A percentile compares a stretch with the other conserved stretches of the same genome.
Evolutionary conservation across 2,888 invertebrate species (phyloP).

Genomic region (Catotricha subobsoleta): DNA sequence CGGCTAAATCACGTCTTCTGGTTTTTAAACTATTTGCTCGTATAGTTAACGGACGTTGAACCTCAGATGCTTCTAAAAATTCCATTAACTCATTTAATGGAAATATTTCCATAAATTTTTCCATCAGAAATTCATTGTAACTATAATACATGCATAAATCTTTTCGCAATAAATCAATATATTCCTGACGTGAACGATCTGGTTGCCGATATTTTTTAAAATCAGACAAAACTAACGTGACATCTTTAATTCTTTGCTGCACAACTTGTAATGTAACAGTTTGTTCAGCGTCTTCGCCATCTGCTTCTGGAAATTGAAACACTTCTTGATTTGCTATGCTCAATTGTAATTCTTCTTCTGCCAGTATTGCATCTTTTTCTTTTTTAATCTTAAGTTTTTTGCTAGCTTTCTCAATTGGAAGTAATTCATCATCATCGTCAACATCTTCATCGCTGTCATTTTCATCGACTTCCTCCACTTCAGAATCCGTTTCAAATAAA

Average conservation of each 20-base stretch:
- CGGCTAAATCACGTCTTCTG: conserved; percentile 78
- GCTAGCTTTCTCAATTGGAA: conserved; percentile 75
- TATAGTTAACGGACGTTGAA: conserved; percentile 84
- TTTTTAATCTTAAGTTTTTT: conserved; percentile 58
- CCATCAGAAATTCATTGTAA: conserved; percentile 93
- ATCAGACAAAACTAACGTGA: conserved; percentile 59
- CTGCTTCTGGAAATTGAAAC: conserved; percentile 64
- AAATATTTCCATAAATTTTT: conserved; percentile 76
- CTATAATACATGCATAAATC: conserved; percentile 91
- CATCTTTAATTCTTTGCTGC: conserved; percentile 77
- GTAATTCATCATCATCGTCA: conserved; percentile 43
- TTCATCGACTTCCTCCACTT: conserved; percentile 19
- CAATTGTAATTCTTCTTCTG: conserved; percentile 65
- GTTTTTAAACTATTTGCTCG: conserved; percentile 91
- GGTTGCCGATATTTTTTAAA: conserved; percentile 52
- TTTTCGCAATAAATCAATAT: conserved; percentile 54
- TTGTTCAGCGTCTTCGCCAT: conserved; percentile 50
- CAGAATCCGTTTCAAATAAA: conserved; percentile 20
- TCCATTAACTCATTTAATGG: conserved; percentile 73
- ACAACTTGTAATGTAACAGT: conserved; percentile 65
- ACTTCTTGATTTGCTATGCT: conserved; percentile 59
- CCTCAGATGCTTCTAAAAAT: conserved; percentile 92
- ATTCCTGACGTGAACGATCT: conserved; percentile 59
- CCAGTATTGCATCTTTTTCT: conserved; percentile 46
- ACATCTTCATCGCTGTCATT: conserved; percentile 21